These are phyloP conservation scores for Melitaea cinxia DNA, from an alignment of 1,140 invertebrate species.

Conservation along the genomic window DNA sequence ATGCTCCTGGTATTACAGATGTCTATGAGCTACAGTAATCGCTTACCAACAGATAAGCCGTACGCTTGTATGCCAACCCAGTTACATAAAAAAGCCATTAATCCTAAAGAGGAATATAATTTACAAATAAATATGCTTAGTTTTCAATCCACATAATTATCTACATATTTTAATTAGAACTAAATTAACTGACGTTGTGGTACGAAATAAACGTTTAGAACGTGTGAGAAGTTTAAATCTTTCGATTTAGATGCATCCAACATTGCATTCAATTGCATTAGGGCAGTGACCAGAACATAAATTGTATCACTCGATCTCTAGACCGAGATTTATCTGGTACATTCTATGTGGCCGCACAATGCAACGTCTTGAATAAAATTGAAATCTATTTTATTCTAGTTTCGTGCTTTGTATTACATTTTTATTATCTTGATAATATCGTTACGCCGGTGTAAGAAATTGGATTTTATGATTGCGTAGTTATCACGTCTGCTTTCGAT, in stretches of 20 bases:
- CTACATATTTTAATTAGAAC: too few species aligned
- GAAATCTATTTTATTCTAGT: conserved; percentile 12
- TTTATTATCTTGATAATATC: conserved; percentile 17
- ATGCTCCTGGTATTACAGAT: too few species aligned
- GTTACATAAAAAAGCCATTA: too few species aligned
- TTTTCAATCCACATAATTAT: too few species aligned
- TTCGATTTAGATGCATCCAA: conserved; percentile 28
- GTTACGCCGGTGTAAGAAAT: not conserved
- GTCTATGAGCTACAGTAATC: too few species aligned
- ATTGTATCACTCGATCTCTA: conserved; percentile 41
- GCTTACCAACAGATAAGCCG: too few species aligned
- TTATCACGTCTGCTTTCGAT: not conserved
- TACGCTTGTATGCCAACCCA: too few species aligned
- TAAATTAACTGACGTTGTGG: too few species aligned
- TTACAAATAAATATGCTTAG: too few species aligned
- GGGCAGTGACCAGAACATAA: conserved; percentile 40
- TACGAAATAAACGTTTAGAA: too few species aligned
- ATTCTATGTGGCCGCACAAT: conserved; percentile 33
- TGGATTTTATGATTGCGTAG: conserved; percentile 1
- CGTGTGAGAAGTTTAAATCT: conserved; percentile 18
- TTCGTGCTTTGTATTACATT: not conserved
- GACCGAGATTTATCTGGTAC: conserved; percentile 38
- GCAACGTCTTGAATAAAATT: conserved; percentile 39
- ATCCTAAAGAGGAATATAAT: too few species aligned
- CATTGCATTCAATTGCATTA: conserved; percentile 39